Conservation (phyloP, 2,797 vertebrate genomes). For the Simalia tracyae region DNA sequence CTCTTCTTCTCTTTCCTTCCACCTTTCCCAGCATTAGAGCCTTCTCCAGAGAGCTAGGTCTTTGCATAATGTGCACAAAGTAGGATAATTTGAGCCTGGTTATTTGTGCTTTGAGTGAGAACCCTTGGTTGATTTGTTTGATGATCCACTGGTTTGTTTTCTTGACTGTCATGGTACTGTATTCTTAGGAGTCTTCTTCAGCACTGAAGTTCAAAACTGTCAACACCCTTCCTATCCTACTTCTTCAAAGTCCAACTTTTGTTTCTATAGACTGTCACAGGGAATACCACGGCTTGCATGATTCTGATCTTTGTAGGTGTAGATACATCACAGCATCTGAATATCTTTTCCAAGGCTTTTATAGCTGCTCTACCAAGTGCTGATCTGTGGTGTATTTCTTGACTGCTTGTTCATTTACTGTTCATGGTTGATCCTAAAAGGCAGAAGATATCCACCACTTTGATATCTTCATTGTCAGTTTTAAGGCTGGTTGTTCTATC, state of each 20-base stretch:
- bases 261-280: background rate
- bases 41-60: background rate
- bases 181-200: background rate
- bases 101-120: background rate
- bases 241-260: background rate
- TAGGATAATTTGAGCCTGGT: background rate
- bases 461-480: background rate
- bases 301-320: background rate
- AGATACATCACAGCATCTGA: background rate
- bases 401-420: background rate
- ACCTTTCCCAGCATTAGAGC: background rate
- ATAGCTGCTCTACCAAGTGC: background rate
- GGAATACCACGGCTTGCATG: background rate
- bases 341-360: background rate
- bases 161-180: background rate
- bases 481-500: background rate
- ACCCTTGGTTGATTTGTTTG: background rate
- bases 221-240: background rate
- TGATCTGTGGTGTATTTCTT: background rate
- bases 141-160: background rate
- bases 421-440: background rate
- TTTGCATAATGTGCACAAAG: background rate
- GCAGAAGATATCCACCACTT: background rate
- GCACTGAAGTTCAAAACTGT: background rate
- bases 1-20: background rate